Base-by-base conservation (phyloP, 2,113 vertebrate species). In the Ornithorhynchus anatinus region DNA sequence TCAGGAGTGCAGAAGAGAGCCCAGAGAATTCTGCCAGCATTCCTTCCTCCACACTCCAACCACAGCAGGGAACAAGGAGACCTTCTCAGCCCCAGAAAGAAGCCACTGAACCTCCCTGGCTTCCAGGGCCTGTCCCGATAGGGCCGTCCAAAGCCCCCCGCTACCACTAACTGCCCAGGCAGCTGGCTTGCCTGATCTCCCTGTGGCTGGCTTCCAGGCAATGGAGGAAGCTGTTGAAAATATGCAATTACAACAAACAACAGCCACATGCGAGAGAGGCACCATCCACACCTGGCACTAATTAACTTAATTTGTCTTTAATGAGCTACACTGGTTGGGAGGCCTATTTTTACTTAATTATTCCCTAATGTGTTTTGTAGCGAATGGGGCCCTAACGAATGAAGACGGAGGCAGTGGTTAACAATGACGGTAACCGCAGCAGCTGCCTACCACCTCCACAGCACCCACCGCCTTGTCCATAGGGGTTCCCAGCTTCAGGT, bases 331-430 rank as follows among this genome's bases (percentile, higher is more conserved):
- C 87, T 93, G 90, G 88, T 93, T 73, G 71, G 87, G 91, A 94
- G 87, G 88, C 90, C 90, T 93, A 92, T 93, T 94, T 93, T 93
- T 92, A 91, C 91, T 93, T 92, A 93, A 94, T 94, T 93, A 92
- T 92, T 87, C 88, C 77, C 85, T 91, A 91, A 91, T 89, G 88
- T 1, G 74, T 74, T 89, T 92, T 90, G 88, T 88, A 88, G 72
- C 90, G 84, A 84, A 73, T 59, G 22, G 76, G 72, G 72, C 63
- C 16, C 66, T 88, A 80, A 89, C 87, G 14, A 39, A 17, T n/a
- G 8, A 22, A n/a, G 37, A 32, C 12, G 53, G n/a, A 77, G 51
- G 12, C 14, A 33, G n/a, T 20, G 12, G 37, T n/a, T 57, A 52
- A 1, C 8, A 45, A n/a, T 13, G 16, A 51, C 17, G 29, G 7